Base-by-base conservation (phyloP, 2,113 vertebrate genomes). In the Capra hircus region DNA sequence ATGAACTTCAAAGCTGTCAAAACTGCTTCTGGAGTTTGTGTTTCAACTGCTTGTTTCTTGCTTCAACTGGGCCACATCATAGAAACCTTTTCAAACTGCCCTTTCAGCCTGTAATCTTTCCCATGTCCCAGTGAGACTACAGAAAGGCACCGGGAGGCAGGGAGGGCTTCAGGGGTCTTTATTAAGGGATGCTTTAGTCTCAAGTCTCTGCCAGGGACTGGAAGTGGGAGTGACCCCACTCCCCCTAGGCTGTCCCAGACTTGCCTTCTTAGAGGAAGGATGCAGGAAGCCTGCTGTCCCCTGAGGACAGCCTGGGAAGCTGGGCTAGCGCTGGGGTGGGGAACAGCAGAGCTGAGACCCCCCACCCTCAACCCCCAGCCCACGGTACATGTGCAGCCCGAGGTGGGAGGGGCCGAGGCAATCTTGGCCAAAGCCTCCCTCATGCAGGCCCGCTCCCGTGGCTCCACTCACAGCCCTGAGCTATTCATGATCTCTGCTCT, bases 111-210 rank as follows among this genome's bases (percentile, higher is more conserved):
- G 30, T 14, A 16, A 25, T 59, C 21, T 52, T 27, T 11, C 36
- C 85, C 4, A 3, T 2, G 5, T 21, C 52, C 89, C 71, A 19
- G 19, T 1, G 9, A 85, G 14, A 81, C 21, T 0, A 89, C 50
- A 96, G 9, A 97, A 45, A n/a, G 5, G 43, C 83, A 97, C 77
- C 62, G 43, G 77, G 17, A 97, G 28, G 87, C 96, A 43, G 45
- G 17, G 27, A 55, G 2, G 90, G 93, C 96, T 98, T 82, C n/a
- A 21, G 80, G 90, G 94, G 88, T 97, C 96, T 98, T 98, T 98
- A 98, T 98, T 98, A 90, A 96, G 48, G 96, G 97, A 96, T 91
- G 94, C 96, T 96, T 96, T 30, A 88, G 87, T 96, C 94, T 97
- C 84, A 81, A 71, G 86, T 95, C 94, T 97, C 92, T 85, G 92